Percentiles rank a stretch among this genome's conserved stretches.
Conservation (phyloP, 2,888 invertebrate species). For the Empis livida region DNA sequence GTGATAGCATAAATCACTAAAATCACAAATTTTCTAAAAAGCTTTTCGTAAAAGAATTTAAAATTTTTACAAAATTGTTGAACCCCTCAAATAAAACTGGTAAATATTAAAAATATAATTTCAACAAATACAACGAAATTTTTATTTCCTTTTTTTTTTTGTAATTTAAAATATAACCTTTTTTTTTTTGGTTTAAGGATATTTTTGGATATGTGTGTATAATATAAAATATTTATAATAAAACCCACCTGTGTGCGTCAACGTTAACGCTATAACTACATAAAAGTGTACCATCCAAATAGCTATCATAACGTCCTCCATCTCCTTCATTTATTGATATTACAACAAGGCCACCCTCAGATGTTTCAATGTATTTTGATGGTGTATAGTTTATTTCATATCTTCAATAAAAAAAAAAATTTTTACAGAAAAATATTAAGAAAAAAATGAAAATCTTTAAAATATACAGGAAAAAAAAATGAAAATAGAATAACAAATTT, state of each 20-base stretch:
- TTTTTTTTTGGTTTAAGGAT: too few relatives aligned
- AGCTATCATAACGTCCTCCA: constrained; percentile 82
- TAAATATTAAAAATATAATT: constrained; percentile 2
- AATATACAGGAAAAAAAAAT: too few relatives aligned
- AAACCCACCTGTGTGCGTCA: constrained; percentile 63
- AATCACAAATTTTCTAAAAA: too few relatives aligned
- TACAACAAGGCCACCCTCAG: constrained; percentile 81
- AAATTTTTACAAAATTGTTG: too few relatives aligned
- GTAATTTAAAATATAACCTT: too few relatives aligned
- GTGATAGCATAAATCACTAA: too few relatives aligned
- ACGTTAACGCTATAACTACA: constrained; percentile 89
- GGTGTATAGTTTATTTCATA: constrained; percentile 47
- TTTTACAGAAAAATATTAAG: neutral
- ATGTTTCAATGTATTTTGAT: constrained; percentile 87
- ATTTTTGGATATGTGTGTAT: neutral
- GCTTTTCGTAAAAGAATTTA: too few relatives aligned
- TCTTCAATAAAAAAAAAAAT: constrained; percentile 17
- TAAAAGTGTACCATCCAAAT: constrained; percentile 73
- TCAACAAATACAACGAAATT: neutral
- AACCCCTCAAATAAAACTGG: too few relatives aligned
- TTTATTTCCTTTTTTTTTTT: too few relatives aligned
- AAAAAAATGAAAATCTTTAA: neutral
- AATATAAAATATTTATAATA: constrained; percentile 5
- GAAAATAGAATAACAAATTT: too few relatives aligned
- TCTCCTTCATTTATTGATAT: constrained; percentile 80